Evolutionary conservation across 2,113 vertebrate genomes (phyloP).

Genomic region (Phaethornis superciliosus): DNA sequence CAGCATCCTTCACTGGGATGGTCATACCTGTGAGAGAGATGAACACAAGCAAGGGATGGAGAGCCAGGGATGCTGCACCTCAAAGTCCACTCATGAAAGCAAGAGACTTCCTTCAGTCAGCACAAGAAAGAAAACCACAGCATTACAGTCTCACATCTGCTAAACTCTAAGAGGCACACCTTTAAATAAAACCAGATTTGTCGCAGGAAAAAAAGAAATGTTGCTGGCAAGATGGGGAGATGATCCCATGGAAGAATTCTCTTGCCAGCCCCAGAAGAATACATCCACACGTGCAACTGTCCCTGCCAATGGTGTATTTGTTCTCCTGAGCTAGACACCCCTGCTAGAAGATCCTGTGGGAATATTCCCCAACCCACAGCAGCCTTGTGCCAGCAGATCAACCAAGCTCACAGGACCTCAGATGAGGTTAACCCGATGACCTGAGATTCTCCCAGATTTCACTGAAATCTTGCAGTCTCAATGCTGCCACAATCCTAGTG

Average conservation of each 20-base stretch:
- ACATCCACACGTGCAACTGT: fast-evolving
- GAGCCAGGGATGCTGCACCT: background rate
- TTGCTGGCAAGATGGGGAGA: background rate
- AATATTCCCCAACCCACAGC: background rate
- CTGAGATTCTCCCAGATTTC: background rate
- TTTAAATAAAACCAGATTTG: background rate
- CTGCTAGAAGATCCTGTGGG: background rate
- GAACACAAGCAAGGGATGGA: background rate
- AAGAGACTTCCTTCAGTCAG: background rate
- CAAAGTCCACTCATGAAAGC: background rate
- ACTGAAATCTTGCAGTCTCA: background rate
- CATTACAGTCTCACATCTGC: background rate
- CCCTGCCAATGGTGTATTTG: too few relatives aligned
- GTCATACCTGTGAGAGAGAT: fast-evolving
- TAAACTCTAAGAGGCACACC: background rate
- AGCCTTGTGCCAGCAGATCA: background rate
- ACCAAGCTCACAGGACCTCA: background rate
- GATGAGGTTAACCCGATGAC: background rate
- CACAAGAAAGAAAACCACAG: background rate
- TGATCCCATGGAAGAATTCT: fast-evolving
- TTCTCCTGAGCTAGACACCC: background rate
- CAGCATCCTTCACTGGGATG: background rate
- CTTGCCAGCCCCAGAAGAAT: background rate
- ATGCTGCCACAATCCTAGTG: background rate
- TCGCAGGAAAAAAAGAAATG: background rate